phyloP scores from a whole-genome alignment of 2,888 invertebrate genomes.

The Alviniconcha strummeri region DNA sequence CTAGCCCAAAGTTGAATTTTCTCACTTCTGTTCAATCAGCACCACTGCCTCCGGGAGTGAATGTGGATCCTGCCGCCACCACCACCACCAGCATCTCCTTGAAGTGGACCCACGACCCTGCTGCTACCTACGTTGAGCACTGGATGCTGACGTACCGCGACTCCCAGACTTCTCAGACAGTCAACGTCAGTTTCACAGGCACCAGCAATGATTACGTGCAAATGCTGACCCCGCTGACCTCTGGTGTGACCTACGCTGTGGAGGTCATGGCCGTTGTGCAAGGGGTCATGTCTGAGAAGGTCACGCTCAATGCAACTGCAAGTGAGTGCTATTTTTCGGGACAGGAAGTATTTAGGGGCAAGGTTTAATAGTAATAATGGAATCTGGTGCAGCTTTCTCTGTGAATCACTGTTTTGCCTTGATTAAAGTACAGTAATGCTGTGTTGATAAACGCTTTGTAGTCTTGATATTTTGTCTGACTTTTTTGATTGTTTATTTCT shows the following conservation, averaged over 20 bases:
- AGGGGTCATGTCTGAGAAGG: slow-evolving; percentile 42
- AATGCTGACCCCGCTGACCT: slow-evolving; percentile 42
- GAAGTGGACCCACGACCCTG: slow-evolving; percentile 49
- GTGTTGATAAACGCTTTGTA: too few species aligned
- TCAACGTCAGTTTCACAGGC: slow-evolving; percentile 26
- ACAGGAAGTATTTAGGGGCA: too few species aligned
- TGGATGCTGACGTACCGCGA: slow-evolving; percentile 49
- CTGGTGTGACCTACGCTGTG: slow-evolving; percentile 56
- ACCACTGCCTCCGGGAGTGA: slow-evolving; percentile 49
- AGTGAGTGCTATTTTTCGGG: slow-evolving; percentile 44
- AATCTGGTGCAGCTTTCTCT: too few species aligned
- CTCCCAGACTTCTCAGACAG: slow-evolving; percentile 9
- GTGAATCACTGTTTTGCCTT: too few species aligned
- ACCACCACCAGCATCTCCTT: slow-evolving; percentile 45
- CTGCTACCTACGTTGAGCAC: slow-evolving; percentile 47
- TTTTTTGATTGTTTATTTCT: too few species aligned
- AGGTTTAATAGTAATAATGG: too few species aligned
- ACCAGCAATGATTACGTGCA: slow-evolving; percentile 38
- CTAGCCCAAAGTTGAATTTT: not conserved
- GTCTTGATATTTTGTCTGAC: too few species aligned
- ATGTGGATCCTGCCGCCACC: slow-evolving; percentile 37
- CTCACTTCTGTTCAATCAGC: slow-evolving; percentile 40
- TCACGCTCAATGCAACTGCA: slow-evolving; percentile 42
- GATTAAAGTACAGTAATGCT: too few species aligned
- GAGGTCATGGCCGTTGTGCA: slow-evolving; percentile 47